Evolutionary conservation across 2,797 vertebrate genomes (phyloP).

Genomic region (Microchirus variegatus): DNA sequence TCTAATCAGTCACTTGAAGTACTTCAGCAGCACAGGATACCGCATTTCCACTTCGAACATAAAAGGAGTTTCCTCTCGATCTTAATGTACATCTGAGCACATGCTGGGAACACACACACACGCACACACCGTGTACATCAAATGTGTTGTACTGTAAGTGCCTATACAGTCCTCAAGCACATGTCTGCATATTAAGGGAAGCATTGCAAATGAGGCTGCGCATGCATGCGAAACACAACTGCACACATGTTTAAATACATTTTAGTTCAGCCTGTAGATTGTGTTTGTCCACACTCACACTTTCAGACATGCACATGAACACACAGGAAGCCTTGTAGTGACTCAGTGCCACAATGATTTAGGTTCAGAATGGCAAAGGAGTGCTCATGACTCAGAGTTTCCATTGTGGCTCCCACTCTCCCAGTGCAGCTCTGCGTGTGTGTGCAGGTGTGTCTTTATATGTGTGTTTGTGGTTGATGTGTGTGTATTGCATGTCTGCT

Average conservation of each 20-base stretch:
- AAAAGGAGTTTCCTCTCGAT: slow-evolving; percentile 43
- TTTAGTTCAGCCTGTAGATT: slow-evolving; percentile 3
- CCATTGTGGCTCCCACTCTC: slow-evolving; percentile 78
- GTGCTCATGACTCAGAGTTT: slow-evolving; percentile 83
- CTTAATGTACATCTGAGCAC: slow-evolving; percentile 2
- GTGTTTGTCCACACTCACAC: slow-evolving; percentile 35
- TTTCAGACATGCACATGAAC: slow-evolving; percentile 53
- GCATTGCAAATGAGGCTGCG: slow-evolving; percentile 20
- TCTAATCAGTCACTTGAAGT: slow-evolving; percentile 4
- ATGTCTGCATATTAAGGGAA: slow-evolving; percentile 12
- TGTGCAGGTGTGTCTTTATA: slow-evolving; percentile 44
- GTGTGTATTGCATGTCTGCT: slow-evolving; percentile 41
- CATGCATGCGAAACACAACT: slow-evolving; percentile 21
- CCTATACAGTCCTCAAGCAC: neutral
- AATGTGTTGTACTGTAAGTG: neutral
- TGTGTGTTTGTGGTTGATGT: slow-evolving; percentile 33
- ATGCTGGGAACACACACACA: neutral
- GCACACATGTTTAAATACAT: slow-evolving; percentile 25
- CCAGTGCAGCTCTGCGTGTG: slow-evolving; percentile 55
- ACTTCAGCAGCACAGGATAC: slow-evolving; percentile 14
- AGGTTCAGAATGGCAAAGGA: slow-evolving; percentile 78
- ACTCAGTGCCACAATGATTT: slow-evolving; percentile 84
- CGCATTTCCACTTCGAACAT: slow-evolving; percentile 29
- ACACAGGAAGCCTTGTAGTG: slow-evolving; percentile 80
- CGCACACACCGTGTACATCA: too few species aligned